Base-by-base conservation (phyloP, 2,113 vertebrate species). In the Megaptera novaeangliae region DNA sequence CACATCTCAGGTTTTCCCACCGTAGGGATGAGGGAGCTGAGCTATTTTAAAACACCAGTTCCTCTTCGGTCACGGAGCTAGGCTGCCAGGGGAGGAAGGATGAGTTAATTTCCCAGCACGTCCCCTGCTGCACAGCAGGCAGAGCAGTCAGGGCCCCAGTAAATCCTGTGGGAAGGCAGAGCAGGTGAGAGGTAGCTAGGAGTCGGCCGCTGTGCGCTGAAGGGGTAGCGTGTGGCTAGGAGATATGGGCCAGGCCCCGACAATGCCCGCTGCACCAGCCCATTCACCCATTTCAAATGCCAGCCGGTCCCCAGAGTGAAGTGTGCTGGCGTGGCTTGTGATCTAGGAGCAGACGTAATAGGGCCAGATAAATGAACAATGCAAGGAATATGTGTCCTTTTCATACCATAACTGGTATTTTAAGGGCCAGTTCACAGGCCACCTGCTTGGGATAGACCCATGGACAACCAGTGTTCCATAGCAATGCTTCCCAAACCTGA, bases 211-310 rank as follows among this genome's bases (percentile, higher is more conserved):
- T 5, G 2, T 52, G 64, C 23, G 1, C 78, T 14, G 3, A 80
- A 23, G 34, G 34, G 49, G 64, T 5, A 41, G 52, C 27, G 1
- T 8, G 21, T 8, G 34, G 3, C n/a, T 31, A 11, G 61, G 11
- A 31, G 17, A 59, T 2, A 0, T 0, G 15, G 63, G 15, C 71
- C 2, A 0, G 13, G 55, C 10, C 0, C 29, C 29, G 39, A 14
- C n/a, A 21, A 4, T 11, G 5, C 6, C 41, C 44, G 13, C 77
- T 49, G 2, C 3, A 13, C 41, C 18, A 4, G 68, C 36, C 13
- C 18, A 1, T 7, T 29, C 36, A 34, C 64, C 39, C 1, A 0
- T 77, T n/a, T 39, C 61, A 13, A 0, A 21, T 88, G 46, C 74
- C 29, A 34, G 6, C 39, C 8, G 2, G 25, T 75, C n/a, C 49